Conservation (phyloP, 2,113 vertebrate species). For the Verasper variegatus region DNA sequence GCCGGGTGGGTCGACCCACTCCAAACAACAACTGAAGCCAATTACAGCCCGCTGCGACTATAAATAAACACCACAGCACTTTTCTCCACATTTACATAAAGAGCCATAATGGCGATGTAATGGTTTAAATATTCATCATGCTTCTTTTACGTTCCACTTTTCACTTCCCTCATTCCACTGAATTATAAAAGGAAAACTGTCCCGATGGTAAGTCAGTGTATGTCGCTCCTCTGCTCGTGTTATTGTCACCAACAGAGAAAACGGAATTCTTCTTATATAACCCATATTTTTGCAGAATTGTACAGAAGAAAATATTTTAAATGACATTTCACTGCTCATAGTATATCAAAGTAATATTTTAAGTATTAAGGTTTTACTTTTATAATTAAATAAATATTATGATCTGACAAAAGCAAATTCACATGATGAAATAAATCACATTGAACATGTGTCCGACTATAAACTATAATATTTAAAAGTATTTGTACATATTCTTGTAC, state of each 20-base stretch:
- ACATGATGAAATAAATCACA: too few relatives aligned
- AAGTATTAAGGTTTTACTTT: too few relatives aligned
- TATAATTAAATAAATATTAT: too few relatives aligned
- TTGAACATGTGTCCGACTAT: too few relatives aligned
- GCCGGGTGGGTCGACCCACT: conserved; percentile 13
- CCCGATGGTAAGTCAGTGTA: background rate
- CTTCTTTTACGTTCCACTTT: conserved; percentile 24
- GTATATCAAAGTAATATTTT: too few relatives aligned
- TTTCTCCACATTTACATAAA: conserved; percentile 57
- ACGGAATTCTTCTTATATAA: background rate
- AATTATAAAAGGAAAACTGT: conserved; percentile 26
- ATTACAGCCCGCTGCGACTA: conserved; percentile 49
- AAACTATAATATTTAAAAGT: too few relatives aligned
- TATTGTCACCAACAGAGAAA: background rate
- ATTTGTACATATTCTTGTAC: too few relatives aligned
- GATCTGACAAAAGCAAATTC: too few relatives aligned
- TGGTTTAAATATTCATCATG: conserved; percentile 66
- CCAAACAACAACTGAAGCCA: conserved; percentile 32
- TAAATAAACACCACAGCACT: conserved; percentile 61
- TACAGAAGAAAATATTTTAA: background rate
- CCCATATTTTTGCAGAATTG: background rate
- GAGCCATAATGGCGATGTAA: conserved; percentile 56
- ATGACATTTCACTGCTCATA: too few relatives aligned
- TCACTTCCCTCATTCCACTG: conserved; percentile 20
- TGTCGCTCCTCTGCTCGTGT: background rate